phyloP scores from a whole-genome alignment of 2,888 invertebrate genomes.

The Clepsis dumicolana region DNA sequence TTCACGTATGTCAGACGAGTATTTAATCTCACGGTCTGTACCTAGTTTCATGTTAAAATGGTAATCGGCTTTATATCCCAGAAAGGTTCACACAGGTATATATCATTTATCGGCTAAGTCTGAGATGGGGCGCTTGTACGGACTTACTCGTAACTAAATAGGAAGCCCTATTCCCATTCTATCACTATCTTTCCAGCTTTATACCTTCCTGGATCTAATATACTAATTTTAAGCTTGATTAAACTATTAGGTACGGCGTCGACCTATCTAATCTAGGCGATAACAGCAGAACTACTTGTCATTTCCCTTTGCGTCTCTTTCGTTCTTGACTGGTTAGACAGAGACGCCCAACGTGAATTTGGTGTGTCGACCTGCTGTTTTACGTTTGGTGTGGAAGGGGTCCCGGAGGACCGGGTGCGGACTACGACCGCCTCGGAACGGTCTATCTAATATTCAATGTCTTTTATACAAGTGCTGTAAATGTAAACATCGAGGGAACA shows the following conservation, averaged over 20 bases:
- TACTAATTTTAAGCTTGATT: neutral
- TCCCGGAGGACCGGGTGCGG: slow-evolving; percentile 1
- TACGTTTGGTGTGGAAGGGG: neutral
- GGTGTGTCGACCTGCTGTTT: neutral
- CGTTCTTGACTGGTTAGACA: neutral
- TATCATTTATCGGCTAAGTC: too few relatives aligned
- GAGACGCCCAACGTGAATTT: neutral
- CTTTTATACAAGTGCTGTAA: slow-evolving; percentile 16
- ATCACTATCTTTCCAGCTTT: neutral
- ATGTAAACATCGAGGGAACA: slow-evolving; percentile 7
- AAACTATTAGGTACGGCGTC: neutral
- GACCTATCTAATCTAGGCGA: neutral
- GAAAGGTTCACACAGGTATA: too few relatives aligned
- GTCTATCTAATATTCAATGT: neutral
- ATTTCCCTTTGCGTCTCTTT: neutral
- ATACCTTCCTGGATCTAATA: neutral
- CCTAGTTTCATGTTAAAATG: too few relatives aligned
- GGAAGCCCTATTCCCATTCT: neutral
- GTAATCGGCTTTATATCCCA: too few relatives aligned
- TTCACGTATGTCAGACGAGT: too few relatives aligned
- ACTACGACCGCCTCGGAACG: neutral
- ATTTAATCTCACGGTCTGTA: too few relatives aligned
- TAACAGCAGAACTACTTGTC: neutral
- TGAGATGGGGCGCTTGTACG: too few relatives aligned
- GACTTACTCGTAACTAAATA: neutral